Base-by-base conservation (phyloP, 92 coral and sea anemone species). In the Blastomussa wellsi region DNA sequence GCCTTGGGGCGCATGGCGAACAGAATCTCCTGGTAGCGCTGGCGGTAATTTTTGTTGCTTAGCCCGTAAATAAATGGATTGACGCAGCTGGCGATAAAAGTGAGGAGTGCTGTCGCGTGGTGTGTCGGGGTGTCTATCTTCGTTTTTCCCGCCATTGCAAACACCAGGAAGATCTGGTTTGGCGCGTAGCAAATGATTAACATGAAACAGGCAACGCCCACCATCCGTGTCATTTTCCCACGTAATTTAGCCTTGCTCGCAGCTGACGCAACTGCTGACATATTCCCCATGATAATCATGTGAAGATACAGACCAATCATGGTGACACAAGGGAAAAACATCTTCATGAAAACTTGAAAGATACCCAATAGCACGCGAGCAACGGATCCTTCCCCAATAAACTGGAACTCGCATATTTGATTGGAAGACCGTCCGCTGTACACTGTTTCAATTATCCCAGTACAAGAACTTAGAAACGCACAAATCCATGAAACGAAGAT, bases 1-100 rank as follows among this genome's bases (percentile, higher is more conserved):
- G 16, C 22, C 17, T 13, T 33, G 42, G 91, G 94, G 55, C 91
- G 88, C 49, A 86, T 78, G 29, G 89, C 64, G 11, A 84, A 33
- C 8, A 91, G 72, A 72, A 87, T 72, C 73, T 87, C 91, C 87
- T 73, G 78, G 76, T 92, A 92, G 55, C 95, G 88, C 71, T 90
- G 74, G 70, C 89, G 93, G 77, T 87, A 92, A 32, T 90, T 84
- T 33, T 72, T 83, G 84, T 89, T 92, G 35, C 90, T 87, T 15
- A 90, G 82, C 28, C 93, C 93, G 79, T 92, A 92, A 72, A 92
- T 87, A 72, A 84, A 82, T 6, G 93, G 93, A 72, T 92, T 87
- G 51, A 92, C 37, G 55, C 92, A 87, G 9, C 93, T 90, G 74
- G 86, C 86, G 17, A 83, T 42, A 35, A 89, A 92, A 5, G 95